Evolutionary conservation across 2,113 vertebrate species (phyloP).

Genomic region (rabbit (Oryctolagus cuniculus)): mOryCun1.1 NC_091443.1:45003501-45004000

Average conservation of each 20-base stretch:
- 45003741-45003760: neutral
- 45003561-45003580: slow-evolving; percentile 2
- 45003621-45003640: neutral
- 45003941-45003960: neutral
- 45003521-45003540: slow-evolving; percentile 24
- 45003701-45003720: too few relatives aligned
- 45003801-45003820: neutral
- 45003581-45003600: neutral
- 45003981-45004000: neutral
- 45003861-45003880: neutral
- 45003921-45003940: neutral
- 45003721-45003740: neutral
- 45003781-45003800: neutral
- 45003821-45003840: neutral
- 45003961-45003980: slow-evolving; percentile 3
- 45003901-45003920: neutral
- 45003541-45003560: neutral
- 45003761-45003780: neutral
- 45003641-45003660: neutral
- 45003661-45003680: neutral
- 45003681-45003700: neutral
- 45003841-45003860: neutral
- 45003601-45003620: slow-evolving; percentile 45
- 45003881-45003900: neutral
- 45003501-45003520: neutral